Percentiles rank a stretch among this genome's conserved stretches.
phyloP scores from a whole-genome alignment of 2,888 invertebrate genomes.

The Podotricha telesiphe region DNA sequence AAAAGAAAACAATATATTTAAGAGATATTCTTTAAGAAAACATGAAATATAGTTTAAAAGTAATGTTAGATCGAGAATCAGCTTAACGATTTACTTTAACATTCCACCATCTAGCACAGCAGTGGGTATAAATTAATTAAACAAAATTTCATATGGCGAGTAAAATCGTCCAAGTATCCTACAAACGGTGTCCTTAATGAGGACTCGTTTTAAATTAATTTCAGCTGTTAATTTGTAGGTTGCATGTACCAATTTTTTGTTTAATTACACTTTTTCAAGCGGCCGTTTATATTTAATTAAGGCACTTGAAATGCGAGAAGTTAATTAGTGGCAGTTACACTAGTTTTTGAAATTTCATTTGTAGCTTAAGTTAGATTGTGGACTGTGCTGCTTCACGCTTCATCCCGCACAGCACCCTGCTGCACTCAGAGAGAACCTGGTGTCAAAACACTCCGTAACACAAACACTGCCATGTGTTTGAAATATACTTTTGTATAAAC shows the following conservation, averaged over 20 bases:
- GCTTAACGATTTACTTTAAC: too few species aligned
- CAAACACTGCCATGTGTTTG: too few species aligned
- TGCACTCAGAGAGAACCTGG: too few species aligned
- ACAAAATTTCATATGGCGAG: conserved; percentile 14
- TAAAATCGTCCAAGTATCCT: conserved; percentile 9
- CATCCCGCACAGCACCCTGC: too few species aligned
- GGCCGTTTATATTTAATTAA: conserved; percentile 26
- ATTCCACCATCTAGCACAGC: neutral
- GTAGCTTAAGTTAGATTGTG: neutral
- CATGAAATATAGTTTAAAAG: too few species aligned
- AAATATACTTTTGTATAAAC: too few species aligned
- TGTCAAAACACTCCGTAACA: too few species aligned
- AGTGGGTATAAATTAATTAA: neutral
- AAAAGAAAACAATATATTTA: too few species aligned
- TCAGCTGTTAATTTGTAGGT: conserved; percentile 14
- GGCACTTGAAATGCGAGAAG: conserved; percentile 3
- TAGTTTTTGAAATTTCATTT: conserved; percentile 1
- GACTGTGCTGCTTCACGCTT: neutral
- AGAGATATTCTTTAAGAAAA: too few species aligned
- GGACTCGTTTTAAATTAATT: conserved; percentile 20
- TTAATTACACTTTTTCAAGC: conserved; percentile 23
- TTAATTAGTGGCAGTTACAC: conserved; percentile 17
- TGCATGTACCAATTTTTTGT: conserved; percentile 26
- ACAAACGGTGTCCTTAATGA: conserved; percentile 8
- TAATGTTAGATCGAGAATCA: too few species aligned